phyloP scores from a whole-genome alignment of 2,113 vertebrate species.

The Aplodontia rufa region DNA sequence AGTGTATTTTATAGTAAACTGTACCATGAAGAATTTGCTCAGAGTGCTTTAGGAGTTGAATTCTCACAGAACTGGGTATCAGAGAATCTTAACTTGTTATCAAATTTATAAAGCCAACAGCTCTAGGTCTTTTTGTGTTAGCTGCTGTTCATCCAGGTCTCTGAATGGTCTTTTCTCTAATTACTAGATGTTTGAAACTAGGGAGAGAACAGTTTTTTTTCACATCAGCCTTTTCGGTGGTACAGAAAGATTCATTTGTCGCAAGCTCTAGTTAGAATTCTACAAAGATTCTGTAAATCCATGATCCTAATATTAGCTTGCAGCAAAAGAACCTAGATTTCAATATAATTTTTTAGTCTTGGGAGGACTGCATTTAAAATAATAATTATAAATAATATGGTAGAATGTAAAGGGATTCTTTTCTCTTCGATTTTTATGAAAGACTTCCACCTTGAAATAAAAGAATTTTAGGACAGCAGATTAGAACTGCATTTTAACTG shows the following conservation, averaged over 20 bases:
- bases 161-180: slow-evolving; percentile 32
- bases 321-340: background rate
- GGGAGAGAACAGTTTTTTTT: slow-evolving; percentile 15
- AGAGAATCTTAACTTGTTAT: slow-evolving; percentile 68
- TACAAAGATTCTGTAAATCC: slow-evolving; percentile 19
- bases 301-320: background rate
- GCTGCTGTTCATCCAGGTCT: slow-evolving; percentile 65
- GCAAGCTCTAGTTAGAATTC: background rate
- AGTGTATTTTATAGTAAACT: slow-evolving; percentile 53
- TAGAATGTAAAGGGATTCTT: slow-evolving; percentile 31
- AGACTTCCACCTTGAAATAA: slow-evolving; percentile 35
- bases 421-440: background rate
- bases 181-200: slow-evolving; percentile 62
- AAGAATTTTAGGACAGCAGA: background rate
- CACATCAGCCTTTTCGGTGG: background rate
- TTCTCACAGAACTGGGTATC: slow-evolving; percentile 1
- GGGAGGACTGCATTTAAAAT: background rate
- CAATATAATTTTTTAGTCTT: background rate
- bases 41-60: background rate
- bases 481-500: slow-evolving; percentile 29
- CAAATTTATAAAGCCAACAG: slow-evolving; percentile 40
- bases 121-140: slow-evolving; percentile 53
- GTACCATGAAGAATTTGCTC: background rate
- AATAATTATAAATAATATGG: background rate
- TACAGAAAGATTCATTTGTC: slow-evolving; percentile 31